Base-by-base conservation (phyloP, 2,113 vertebrate genomes). In the Arizona elegans region DNA sequence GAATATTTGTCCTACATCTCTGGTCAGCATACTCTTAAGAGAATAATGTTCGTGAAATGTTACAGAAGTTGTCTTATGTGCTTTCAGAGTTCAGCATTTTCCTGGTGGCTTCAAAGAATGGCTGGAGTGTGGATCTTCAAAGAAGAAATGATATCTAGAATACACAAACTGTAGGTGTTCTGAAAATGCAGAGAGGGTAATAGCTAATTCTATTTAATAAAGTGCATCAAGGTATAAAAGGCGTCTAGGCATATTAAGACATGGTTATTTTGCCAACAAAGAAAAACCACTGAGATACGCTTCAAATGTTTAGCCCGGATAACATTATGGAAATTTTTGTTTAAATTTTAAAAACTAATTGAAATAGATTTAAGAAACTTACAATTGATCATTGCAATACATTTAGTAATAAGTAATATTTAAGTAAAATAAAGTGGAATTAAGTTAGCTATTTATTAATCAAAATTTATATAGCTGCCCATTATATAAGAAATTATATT, bases 51-150 rank as follows among this genome's bases (percentile, higher is more conserved):
- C 19, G 0, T 24, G 54, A 50, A 54, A 70, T 55, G 59, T 89
- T 85, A 85, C 38, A 55, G 38, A 86, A 47, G 43, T 47, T 94
- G 47, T 93, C 87, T 54, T 96, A 13, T 65, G 0, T 94, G 5
- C 87, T 98, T 98, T 95, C 96, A 99, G 99, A 92, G 98, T 95
- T 96, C 98, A 98, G 93, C 97, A 99, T 90, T 99, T 98, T 93
- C 96, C 97, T 23, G 99, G 99, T 93, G 99, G 99, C 96, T 99
- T 98, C 98, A 96, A 98, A 12, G 99, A 99, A 56, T 99, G 99
- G 99, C 91, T 95, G 88, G 97, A 97, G 90, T 97, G 96, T 94
- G 98, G 99, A 96, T 95, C 96, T 91, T 87, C 97, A 93, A 94
- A 97, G 91, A 96, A 96, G 96, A 97, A 98, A 56, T 89, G 70